A percentile compares a stretch with the other conserved stretches of the same genome.
Conservation (phyloP, 2,797 vertebrate species). For the Vespertilio murinus region DNA sequence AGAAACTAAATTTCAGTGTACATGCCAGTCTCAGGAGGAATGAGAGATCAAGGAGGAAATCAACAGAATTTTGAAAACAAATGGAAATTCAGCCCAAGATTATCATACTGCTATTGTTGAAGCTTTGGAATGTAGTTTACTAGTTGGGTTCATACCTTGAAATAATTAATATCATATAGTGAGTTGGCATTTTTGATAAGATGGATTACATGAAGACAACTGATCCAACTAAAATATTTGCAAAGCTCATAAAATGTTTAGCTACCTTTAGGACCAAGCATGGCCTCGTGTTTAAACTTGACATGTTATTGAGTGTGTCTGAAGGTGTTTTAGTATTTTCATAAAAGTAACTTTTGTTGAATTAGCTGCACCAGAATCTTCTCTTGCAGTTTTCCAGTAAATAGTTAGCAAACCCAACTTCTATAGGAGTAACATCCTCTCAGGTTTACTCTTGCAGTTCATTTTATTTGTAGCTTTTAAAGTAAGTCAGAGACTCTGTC, state of each 20-base stretch:
- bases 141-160: background rate
- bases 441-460: background rate
- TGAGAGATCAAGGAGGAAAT: background rate
- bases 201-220: background rate
- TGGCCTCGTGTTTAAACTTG: background rate
- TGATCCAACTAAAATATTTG: background rate
- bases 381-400: background rate
- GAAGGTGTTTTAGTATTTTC: background rate
- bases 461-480: constrained; percentile 6
- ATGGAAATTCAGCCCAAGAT: background rate
- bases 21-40: background rate
- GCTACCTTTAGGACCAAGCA: background rate
- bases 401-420: background rate
- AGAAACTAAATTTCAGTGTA: background rate
- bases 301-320: background rate
- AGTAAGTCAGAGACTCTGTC: background rate
- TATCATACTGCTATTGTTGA: background rate
- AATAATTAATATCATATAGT: background rate
- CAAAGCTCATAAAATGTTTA: background rate
- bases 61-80: background rate
- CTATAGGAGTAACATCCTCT: background rate
- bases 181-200: background rate
- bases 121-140: background rate
- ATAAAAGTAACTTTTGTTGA: background rate
- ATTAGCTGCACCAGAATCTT: background rate